These are phyloP conservation scores for Plodia interpunctella DNA, from an alignment of 1,140 invertebrate genomes.

Conservation along the genomic window DNA sequence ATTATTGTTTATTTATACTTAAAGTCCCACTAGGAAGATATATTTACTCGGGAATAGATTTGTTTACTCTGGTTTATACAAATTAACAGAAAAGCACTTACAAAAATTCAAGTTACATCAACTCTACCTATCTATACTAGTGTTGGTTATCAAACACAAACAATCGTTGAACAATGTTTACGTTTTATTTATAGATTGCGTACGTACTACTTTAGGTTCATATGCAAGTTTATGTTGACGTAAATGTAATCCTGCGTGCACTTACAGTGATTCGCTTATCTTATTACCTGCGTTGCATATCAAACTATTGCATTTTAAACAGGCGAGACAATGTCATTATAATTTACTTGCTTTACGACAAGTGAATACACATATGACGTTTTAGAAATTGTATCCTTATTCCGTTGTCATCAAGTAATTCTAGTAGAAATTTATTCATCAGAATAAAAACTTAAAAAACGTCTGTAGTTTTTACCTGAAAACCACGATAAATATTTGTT, in stretches of 20 bases:
- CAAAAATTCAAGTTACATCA: background rate
- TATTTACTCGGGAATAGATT: too few species aligned
- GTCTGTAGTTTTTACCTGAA: too few species aligned
- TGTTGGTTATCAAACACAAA: background rate
- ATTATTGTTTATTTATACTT: background rate
- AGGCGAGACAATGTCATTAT: background rate
- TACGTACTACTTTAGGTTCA: background rate
- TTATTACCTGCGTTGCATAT: constrained; percentile 31
- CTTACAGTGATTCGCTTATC: constrained; percentile 39
- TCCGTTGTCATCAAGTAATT: too few species aligned
- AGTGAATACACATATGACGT: background rate
- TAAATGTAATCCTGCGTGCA: constrained; percentile 19
- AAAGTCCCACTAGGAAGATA: too few species aligned
- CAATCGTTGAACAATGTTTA: constrained; percentile 1
- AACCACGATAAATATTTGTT: too few species aligned
- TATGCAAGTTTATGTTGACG: background rate
- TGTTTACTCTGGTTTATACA: too few species aligned
- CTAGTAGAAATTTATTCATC: too few species aligned
- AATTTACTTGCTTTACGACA: background rate
- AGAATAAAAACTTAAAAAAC: too few species aligned
- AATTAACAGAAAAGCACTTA: background rate
- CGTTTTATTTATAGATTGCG: background rate
- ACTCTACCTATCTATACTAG: too few species aligned
- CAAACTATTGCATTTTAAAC: constrained; percentile 10
- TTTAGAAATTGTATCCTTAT: background rate